A percentile compares a stretch with the other conserved stretches of the same genome.
Evolutionary conservation across 1,140 invertebrate genomes (phyloP).

Genomic region (Drosophila watanabei): DNA sequence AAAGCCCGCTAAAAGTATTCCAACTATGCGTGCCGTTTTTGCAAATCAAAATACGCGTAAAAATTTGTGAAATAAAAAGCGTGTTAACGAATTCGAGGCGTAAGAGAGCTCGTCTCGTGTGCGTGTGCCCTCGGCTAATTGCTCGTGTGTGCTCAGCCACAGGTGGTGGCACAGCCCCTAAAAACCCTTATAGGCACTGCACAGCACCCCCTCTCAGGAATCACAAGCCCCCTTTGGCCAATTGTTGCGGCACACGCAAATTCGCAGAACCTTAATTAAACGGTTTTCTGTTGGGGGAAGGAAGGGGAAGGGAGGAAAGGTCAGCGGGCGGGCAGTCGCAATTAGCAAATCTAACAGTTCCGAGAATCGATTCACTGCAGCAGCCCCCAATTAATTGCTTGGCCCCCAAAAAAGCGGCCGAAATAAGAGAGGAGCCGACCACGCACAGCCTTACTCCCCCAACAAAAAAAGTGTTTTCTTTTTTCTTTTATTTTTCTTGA

Average conservation of each 20-base stretch:
- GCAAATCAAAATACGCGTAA: constrained; percentile 45
- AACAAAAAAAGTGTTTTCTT: constrained; percentile 47
- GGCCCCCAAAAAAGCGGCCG: constrained; percentile 20
- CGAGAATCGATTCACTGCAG: constrained; percentile 77
- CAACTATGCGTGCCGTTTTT: constrained; percentile 51
- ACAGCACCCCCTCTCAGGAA: background rate
- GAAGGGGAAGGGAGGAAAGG: constrained; percentile 4
- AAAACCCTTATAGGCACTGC: background rate
- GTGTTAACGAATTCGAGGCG: constrained; percentile 18
- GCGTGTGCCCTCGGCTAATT: constrained; percentile 62
- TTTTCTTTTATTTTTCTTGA: constrained; percentile 33
- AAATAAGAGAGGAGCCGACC: constrained; percentile 33
- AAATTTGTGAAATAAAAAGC: constrained; percentile 36
- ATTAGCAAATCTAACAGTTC: constrained; percentile 85
- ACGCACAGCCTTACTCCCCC: constrained; percentile 51
- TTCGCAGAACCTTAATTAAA: constrained; percentile 77
- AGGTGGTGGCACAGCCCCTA: constrained; percentile 52
- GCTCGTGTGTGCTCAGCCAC: constrained; percentile 60
- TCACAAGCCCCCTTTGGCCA: constrained; percentile 32
- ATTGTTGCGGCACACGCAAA: constrained; percentile 68
- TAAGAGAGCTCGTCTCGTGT: constrained; percentile 38
- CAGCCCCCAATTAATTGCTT: constrained; percentile 72
- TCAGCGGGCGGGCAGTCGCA: constrained; percentile 69
- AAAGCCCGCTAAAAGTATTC: constrained; percentile 47
- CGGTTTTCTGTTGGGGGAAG: constrained; percentile 2